Evolutionary conservation across 2,888 invertebrate species (phyloP).

Genomic region (Zonitis immaculata): DNA sequence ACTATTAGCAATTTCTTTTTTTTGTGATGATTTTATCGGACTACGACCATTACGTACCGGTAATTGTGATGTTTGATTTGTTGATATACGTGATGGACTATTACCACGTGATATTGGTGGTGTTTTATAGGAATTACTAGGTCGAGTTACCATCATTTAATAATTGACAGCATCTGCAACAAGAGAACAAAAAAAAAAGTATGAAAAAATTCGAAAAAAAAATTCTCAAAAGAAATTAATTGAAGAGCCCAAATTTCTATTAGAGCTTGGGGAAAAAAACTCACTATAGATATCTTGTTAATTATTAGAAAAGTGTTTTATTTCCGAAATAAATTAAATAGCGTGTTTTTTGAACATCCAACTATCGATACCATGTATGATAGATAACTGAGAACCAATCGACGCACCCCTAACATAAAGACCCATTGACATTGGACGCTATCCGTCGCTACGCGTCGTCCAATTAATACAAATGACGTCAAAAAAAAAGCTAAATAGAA

Average conservation of each 20-base stretch:
- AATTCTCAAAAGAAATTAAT: too few species aligned
- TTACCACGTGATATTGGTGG: conserved; percentile 39
- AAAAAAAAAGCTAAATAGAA: too few species aligned
- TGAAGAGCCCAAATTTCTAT: too few species aligned
- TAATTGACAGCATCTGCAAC: background rate
- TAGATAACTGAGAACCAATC: conserved; percentile 8
- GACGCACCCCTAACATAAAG: conserved; percentile 9
- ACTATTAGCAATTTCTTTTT: conserved; percentile 15
- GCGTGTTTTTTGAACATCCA: conserved; percentile 2
- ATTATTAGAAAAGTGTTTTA: background rate
- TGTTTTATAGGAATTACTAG: conserved; percentile 31
- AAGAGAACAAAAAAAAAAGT: background rate
- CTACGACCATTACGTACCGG: conserved; percentile 13
- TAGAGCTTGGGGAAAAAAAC: too few species aligned
- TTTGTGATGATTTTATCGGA: conserved; percentile 10
- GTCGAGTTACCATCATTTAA: conserved; percentile 38
- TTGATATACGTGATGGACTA: conserved; percentile 32
- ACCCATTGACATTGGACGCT: conserved; percentile 23
- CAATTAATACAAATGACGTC: conserved; percentile 30
- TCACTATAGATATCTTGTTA: too few species aligned
- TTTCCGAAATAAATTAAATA: background rate
- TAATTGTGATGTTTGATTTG: conserved; percentile 16
- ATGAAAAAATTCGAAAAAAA: too few species aligned
- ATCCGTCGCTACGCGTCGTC: conserved; percentile 31
- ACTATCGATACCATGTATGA: conserved; percentile 12